A percentile compares a stretch with the other conserved stretches of the same genome.
Conservation (phyloP, 1,140 invertebrate genomes). For the Trinorchestia longiramus region DNA sequence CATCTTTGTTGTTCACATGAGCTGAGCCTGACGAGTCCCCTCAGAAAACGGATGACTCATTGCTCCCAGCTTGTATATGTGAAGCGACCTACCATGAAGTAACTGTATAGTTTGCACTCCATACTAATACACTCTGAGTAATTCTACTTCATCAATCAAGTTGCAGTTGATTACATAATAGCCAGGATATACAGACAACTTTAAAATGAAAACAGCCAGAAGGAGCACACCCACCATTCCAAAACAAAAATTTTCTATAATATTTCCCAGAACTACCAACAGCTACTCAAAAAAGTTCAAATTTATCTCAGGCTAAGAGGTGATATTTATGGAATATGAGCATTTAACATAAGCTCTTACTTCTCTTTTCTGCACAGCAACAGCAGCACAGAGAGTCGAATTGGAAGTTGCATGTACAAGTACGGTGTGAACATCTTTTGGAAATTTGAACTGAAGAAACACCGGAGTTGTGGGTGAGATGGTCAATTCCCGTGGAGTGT, state of each 20-base stretch:
- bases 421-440: constrained; percentile 74
- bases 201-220: not conserved
- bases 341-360: constrained; percentile 66
- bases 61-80: too few relatives aligned
- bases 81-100: too few relatives aligned
- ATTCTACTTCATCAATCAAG: too few relatives aligned
- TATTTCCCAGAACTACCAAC: not conserved
- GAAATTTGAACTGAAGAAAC: constrained; percentile 74
- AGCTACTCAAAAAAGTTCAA: not conserved
- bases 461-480: constrained; percentile 73
- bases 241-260: too few relatives aligned
- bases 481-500: constrained; percentile 68
- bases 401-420: constrained; percentile 78
- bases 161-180: too few relatives aligned
- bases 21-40: too few relatives aligned
- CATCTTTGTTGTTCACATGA: too few relatives aligned
- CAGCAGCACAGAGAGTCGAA: constrained; percentile 78
- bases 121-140: too few relatives aligned
- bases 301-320: not conserved
- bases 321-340: not conserved
- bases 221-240: not conserved
- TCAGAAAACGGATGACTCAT: too few relatives aligned
- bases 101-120: too few relatives aligned
- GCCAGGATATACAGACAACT: too few relatives aligned
- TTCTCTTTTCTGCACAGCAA: constrained; percentile 83